A percentile compares a stretch with the other conserved stretches of the same genome.
phyloP scores from a whole-genome alignment of 2,113 vertebrate genomes.

The Litocranius walleri region DNA sequence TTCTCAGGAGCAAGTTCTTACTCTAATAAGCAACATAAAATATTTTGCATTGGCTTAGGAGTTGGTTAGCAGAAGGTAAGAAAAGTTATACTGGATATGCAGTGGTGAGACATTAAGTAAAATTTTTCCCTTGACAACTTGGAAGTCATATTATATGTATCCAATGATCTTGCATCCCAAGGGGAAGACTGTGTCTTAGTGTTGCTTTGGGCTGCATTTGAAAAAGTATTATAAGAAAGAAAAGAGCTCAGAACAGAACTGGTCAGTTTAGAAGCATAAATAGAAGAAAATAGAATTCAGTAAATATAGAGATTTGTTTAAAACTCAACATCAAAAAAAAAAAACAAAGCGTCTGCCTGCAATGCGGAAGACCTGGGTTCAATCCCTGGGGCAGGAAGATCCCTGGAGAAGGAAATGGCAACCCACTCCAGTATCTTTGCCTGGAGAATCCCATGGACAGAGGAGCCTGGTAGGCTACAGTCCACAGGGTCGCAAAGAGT shows the following conservation, averaged over 20 bases:
- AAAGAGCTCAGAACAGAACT: background rate
- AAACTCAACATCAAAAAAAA: background rate
- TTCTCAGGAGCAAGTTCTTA: background rate
- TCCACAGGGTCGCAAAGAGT: too few species aligned
- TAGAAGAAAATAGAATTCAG: background rate
- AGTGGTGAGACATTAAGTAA: background rate
- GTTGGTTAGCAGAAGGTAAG: background rate
- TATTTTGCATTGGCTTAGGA: background rate
- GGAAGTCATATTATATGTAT: background rate
- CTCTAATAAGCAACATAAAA: background rate
- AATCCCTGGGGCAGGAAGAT: too few species aligned
- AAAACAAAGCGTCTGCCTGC: too few species aligned
- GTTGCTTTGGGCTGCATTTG: background rate
- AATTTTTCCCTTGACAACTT: background rate
- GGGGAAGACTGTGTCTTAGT: background rate
- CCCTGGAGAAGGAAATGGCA: too few species aligned
- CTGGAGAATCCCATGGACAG: too few species aligned
- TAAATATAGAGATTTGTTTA: background rate
- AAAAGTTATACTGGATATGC: background rate
- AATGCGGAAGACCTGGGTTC: accelerated
- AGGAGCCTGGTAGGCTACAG: too few species aligned
- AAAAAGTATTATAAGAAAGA: background rate
- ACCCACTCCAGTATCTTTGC: too few species aligned
- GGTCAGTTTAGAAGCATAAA: background rate
- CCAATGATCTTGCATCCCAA: background rate